Percentiles rank a stretch among this genome's conserved stretches.
phyloP scores from a whole-genome alignment of 2,113 vertebrate genomes.

The Agapornis roseicollis region DNA sequence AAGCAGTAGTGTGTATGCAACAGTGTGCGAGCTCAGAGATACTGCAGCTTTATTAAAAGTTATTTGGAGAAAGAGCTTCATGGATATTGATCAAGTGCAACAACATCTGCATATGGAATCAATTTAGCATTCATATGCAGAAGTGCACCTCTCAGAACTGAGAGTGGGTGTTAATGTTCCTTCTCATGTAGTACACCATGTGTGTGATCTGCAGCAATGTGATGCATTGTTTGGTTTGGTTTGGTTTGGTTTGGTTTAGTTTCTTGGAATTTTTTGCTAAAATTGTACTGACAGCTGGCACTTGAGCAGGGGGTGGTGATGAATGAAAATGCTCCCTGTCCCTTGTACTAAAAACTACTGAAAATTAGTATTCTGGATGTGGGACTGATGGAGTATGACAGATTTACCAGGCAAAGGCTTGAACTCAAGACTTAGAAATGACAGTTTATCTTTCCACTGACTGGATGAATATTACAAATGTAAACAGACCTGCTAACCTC shows the following conservation, averaged over 20 bases:
- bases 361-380: background rate
- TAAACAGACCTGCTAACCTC: background rate
- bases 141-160: background rate
- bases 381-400: background rate
- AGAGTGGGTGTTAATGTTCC: background rate
- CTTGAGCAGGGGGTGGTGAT: background rate
- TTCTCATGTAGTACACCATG: rapidly evolving
- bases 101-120: background rate
- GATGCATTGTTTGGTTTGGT: background rate
- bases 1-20: background rate
- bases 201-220: background rate
- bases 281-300: background rate
- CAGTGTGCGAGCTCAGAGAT: background rate
- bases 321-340: background rate
- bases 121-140: background rate
- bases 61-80: background rate
- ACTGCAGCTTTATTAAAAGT: background rate
- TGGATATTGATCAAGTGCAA: background rate
- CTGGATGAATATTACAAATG: background rate
- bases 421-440: background rate
- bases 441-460: background rate
- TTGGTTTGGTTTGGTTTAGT: background rate
- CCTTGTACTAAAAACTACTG: background rate
- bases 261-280: background rate
- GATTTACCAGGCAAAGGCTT: background rate